Evolutionary conservation across 1,140 invertebrate species (phyloP), one percentile per base, ranked within the genome.

Genomic region (Aphidius gifuensis): DNA sequence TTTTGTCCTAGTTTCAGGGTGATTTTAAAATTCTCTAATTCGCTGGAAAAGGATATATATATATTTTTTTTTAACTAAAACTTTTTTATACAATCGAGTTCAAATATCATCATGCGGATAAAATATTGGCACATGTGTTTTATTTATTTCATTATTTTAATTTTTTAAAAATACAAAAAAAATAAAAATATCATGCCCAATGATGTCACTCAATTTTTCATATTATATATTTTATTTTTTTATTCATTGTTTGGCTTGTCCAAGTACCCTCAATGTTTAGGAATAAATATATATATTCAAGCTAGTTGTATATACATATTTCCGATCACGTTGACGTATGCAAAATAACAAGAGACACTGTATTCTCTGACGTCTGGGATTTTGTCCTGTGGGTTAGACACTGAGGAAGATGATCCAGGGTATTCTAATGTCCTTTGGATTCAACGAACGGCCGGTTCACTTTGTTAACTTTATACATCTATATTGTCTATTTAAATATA

Each of bases 21-120:
- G 69, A 77, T 71, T 79, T 76, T 70, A 75, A 78, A 76, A 74
- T 74, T 76, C 69, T 72, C 71, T 79, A 79, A 79, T 78, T 77
- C 76, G 68, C 62, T 69, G 68, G 64, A 73, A 77, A 73, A 70
- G 73, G 70, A 57, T 61, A 68, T 59, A 54, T 43, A 68, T 65
- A 45, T 63, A 63, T 63, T 53, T 66, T 63, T 56, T 67, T 64
- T 61, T 64, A 54, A 48, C 4, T 23, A 57, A 21, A 6, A 47
- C 2, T 47, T n/a, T 5, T 47, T 16, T 16, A 16, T 3, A n/a
- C 46, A 6, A 47, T n/a, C 8, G 11, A 47, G 1, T 16, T 16
- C 16, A 16, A 16, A 16, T 16, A 16, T 0, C 1, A 16, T 16
- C 0, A 16, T 16, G 16, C 16, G 16, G 16, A 16, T 16, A 16